A percentile compares a stretch with the other conserved stretches of the same genome.
phyloP scores from a whole-genome alignment of 1,140 invertebrate genomes.

The Leptoteleia sp. region DNA sequence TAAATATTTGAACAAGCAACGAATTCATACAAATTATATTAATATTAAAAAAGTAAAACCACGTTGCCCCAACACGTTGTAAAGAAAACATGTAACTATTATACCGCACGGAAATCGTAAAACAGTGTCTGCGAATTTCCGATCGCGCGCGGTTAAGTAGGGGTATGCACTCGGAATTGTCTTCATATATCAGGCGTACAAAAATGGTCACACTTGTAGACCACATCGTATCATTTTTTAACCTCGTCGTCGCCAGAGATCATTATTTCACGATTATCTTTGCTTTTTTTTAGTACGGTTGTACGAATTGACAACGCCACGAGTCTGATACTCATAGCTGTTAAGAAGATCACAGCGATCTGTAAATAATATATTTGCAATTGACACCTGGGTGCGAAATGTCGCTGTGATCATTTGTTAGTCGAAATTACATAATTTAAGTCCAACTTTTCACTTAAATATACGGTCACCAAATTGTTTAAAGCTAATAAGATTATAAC shows the following conservation, averaged over 20 bases:
- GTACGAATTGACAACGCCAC: slow-evolving; percentile 41
- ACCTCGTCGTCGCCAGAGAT: slow-evolving; percentile 18
- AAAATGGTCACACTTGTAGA: slow-evolving; percentile 28
- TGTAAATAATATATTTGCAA: slow-evolving; percentile 47
- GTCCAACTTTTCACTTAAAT: slow-evolving; percentile 37
- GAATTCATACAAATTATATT: too few relatives aligned
- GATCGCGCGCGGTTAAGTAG: slow-evolving; percentile 16
- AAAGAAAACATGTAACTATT: not conserved
- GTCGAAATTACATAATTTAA: slow-evolving; percentile 46
- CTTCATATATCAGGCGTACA: slow-evolving; percentile 51
- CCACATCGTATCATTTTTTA: slow-evolving; percentile 31
- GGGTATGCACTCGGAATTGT: slow-evolving; percentile 61
- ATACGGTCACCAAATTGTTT: slow-evolving; percentile 38
- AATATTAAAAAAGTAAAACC: not conserved
- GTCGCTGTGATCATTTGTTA: slow-evolving; percentile 25
- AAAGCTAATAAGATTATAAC: slow-evolving; percentile 32
- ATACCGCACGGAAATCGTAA: slow-evolving; percentile 1
- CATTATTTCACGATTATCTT: slow-evolving; percentile 10
- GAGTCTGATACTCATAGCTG: slow-evolving; percentile 47
- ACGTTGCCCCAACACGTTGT: slow-evolving; percentile 11
- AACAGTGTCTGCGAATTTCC: slow-evolving; percentile 42
- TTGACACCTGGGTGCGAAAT: too few relatives aligned
- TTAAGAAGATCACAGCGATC: slow-evolving; percentile 23
- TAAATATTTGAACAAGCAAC: too few relatives aligned
- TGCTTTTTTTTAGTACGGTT: slow-evolving; percentile 39